Evolutionary conservation across 1,140 invertebrate species (phyloP), one percentile per base, ranked within the genome.

Genomic region (Brachionus koreanus): DNA sequence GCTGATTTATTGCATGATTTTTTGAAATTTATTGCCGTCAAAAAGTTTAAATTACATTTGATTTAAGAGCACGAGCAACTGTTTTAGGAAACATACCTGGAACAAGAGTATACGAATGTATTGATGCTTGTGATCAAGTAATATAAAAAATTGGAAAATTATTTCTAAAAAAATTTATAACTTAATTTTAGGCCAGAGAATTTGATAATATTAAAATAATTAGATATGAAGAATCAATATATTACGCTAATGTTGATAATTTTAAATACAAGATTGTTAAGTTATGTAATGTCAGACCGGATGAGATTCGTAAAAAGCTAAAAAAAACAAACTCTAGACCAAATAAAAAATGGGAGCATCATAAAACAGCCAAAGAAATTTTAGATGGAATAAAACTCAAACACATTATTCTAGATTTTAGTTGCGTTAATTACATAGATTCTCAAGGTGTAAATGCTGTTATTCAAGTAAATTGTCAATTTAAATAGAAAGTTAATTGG

Each of bases 11-110:
- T 23, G 7, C n/a, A 52, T 57, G 19, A 57, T 19, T 25, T 7
- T 19, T 52, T 23, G n/a, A 16, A 52, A 19, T 57, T 57, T 25
- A 5, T 7, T 23, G 16, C 16, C 5, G 49, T 57, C 19, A 57
- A 10, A n/a, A 13, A 46, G n/a, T 29, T 52, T 46, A 35, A 2
- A 61, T 83, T 39, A 69, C 43, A 23, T 65, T 23, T 13, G 7
- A 63, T 13, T 46, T 42, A 33, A 83, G 67, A 37, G 79, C 83
- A n/a, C 46, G 42, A 29, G 57, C 82, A 39, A 39, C 79, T 25
- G 65, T 69, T 35, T 33, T 83, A 9, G 83, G 83, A 3, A 69
- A 75, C 37, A 83, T 83, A 16, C 83, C 83, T 6, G 65, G 65
- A 5, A 83, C 83, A 6, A 69, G 83, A 46, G 37, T 83, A 16